These are phyloP conservation scores for Ecliptopera silaceata DNA, from an alignment of 2,888 invertebrate species.

Conservation along the genomic window DNA sequence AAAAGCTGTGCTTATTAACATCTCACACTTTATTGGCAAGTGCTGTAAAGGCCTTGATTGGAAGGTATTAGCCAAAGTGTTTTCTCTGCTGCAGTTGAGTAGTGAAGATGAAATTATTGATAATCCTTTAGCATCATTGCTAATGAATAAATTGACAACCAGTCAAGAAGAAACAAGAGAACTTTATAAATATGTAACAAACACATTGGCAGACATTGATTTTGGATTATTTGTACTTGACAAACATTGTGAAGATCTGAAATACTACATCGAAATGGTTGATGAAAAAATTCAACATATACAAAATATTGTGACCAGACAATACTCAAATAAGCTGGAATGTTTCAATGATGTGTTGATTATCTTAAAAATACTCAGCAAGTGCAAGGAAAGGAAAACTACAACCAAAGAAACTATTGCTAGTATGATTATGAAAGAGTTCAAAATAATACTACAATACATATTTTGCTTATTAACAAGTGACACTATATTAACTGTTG, in stretches of 20 bases:
- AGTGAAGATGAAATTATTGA: slow-evolving; percentile 27
- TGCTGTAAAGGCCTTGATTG: slow-evolving; percentile 50
- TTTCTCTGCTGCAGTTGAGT: slow-evolving; percentile 45
- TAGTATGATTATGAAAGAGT: slow-evolving; percentile 40
- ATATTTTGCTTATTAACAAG: slow-evolving; percentile 49
- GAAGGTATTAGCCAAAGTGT: slow-evolving; percentile 52
- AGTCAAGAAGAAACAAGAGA: slow-evolving; percentile 39
- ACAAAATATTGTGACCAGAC: slow-evolving; percentile 51
- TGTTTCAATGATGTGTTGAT: slow-evolving; percentile 56
- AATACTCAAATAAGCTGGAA: slow-evolving; percentile 60
- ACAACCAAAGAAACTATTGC: slow-evolving; percentile 33
- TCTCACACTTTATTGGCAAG: slow-evolving; percentile 56
- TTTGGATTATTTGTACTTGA: slow-evolving; percentile 55
- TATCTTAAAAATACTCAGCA: slow-evolving; percentile 48
- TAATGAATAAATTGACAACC: slow-evolving; percentile 41
- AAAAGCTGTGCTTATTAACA: slow-evolving; percentile 58
- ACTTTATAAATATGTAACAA: slow-evolving; percentile 45
- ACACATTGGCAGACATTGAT: slow-evolving; percentile 49
- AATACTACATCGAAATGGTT: slow-evolving; percentile 46
- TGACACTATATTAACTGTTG: slow-evolving; percentile 47
- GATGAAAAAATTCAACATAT: slow-evolving; percentile 50
- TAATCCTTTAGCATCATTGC: slow-evolving; percentile 39
- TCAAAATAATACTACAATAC: slow-evolving; percentile 54
- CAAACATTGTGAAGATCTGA: slow-evolving; percentile 45
- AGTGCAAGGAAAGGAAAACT: slow-evolving; percentile 37